Evolutionary conservation across 1,140 invertebrate genomes (phyloP).

Genomic region (Drosophila pseudoobscura): DNA sequence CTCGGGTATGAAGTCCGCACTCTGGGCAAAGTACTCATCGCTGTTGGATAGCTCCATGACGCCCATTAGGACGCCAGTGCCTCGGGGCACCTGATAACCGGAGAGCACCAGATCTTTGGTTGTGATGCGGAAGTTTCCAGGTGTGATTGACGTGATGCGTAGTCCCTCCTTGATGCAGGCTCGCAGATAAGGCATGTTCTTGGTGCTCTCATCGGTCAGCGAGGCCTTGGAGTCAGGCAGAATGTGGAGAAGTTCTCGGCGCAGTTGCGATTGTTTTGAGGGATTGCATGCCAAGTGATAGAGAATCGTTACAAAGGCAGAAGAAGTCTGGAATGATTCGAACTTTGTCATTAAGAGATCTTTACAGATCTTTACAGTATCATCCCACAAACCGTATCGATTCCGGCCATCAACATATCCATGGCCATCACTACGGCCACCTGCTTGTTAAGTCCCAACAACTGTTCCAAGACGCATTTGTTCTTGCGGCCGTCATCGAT

Average conservation of each 20-base stretch:
- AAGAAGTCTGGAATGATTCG: slow-evolving; percentile 47
- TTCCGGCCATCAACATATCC: slow-evolving; percentile 90
- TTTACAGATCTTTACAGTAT: accelerated
- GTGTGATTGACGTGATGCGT: slow-evolving; percentile 92
- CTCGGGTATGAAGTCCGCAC: slow-evolving; percentile 89
- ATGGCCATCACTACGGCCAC: slow-evolving; percentile 87
- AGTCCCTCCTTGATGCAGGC: slow-evolving; percentile 87
- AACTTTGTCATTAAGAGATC: background rate
- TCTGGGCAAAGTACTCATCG: slow-evolving; percentile 86
- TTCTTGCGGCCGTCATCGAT: slow-evolving; percentile 84
- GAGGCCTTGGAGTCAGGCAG: slow-evolving; percentile 62
- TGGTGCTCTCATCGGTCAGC: slow-evolving; percentile 78
- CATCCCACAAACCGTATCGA: slow-evolving; percentile 87
- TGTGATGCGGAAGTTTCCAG: slow-evolving; percentile 91
- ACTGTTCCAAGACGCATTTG: slow-evolving; percentile 85
- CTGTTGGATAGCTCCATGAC: slow-evolving; percentile 63
- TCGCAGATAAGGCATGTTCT: slow-evolving; percentile 84
- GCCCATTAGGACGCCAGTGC: slow-evolving; percentile 81
- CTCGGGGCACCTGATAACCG: slow-evolving; percentile 93
- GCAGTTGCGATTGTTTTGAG: slow-evolving; percentile 84
- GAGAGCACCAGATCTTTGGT: slow-evolving; percentile 90
- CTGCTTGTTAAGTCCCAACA: slow-evolving; percentile 86
- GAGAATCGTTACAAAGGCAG: slow-evolving; percentile 60
- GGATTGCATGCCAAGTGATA: slow-evolving; percentile 84
- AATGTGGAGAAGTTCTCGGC: slow-evolving; percentile 83